A percentile compares a stretch with the other conserved stretches of the same genome.
These are phyloP conservation scores for Gymnothorax reevesii DNA, from an alignment of 2,797 vertebrate species.

Conservation along the genomic window DNA sequence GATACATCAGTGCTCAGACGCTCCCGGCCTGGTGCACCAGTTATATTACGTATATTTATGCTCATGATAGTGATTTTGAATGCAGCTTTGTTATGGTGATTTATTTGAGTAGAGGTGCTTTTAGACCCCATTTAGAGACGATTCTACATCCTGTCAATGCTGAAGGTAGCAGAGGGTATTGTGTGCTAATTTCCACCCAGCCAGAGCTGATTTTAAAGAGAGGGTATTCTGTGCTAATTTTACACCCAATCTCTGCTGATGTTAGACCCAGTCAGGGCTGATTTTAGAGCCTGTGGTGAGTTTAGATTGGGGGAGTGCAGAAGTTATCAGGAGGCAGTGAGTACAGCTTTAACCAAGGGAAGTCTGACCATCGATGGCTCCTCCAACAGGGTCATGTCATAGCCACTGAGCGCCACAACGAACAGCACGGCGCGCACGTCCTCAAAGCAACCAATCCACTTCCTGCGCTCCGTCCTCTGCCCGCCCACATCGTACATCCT, in stretches of 20 bases:
- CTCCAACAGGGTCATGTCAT: conserved; percentile 59
- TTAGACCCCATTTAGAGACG: not conserved
- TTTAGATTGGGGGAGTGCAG: not conserved
- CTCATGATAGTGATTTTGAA: too few species aligned
- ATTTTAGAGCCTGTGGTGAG: not conserved
- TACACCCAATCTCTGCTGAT: not conserved
- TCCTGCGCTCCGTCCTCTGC: conserved; percentile 65
- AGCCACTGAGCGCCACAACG: conserved; percentile 70
- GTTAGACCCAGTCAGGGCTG: not conserved
- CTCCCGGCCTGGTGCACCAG: too few species aligned
- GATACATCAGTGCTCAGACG: too few species aligned
- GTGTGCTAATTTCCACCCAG: not conserved
- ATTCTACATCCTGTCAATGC: not conserved
- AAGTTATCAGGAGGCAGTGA: not conserved
- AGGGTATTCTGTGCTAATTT: too few species aligned
- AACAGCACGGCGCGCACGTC: conserved; percentile 66
- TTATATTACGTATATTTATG: too few species aligned
- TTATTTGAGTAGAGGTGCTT: not conserved
- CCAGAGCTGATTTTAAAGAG: not conserved
- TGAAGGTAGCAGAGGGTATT: not conserved
- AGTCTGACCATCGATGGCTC: conserved; percentile 54
- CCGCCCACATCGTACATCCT: conserved; percentile 74
- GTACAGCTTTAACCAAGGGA: not conserved
- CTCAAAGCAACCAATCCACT: conserved; percentile 77
- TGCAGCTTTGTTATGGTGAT: not conserved